Percentiles rank a stretch among this genome's conserved stretches.
phyloP scores from a whole-genome alignment of 2,113 vertebrate species.

The Sceloporus undulatus region DNA sequence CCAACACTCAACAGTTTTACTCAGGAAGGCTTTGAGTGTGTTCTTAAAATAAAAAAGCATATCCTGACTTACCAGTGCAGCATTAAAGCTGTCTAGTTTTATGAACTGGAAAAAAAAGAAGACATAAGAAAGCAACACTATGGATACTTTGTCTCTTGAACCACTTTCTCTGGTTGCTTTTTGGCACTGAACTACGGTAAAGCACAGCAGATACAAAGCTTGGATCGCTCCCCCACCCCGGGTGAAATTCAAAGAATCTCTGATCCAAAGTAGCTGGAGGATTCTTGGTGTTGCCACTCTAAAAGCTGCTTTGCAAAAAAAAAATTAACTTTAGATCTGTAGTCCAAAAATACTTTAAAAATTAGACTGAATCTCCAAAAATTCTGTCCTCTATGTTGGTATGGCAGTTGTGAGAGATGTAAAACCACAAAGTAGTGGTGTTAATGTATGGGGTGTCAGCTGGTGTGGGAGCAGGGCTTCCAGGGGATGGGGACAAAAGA shows the following conservation, averaged over 20 bases:
- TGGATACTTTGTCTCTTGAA: neutral
- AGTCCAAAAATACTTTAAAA: too few species aligned
- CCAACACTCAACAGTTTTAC: neutral
- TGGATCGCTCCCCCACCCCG: too few species aligned
- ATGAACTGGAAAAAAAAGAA: neutral
- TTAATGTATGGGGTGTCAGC: too few species aligned
- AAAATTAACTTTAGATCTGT: too few species aligned
- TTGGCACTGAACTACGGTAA: neutral
- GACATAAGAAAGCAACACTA: neutral
- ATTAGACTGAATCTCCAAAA: too few species aligned
- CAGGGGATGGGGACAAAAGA: too few species aligned
- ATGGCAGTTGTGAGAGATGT: too few species aligned
- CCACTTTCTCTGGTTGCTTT: neutral
- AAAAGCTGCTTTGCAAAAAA: too few species aligned
- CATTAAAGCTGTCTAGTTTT: neutral
- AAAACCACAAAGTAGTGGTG: too few species aligned
- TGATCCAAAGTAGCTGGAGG: neutral
- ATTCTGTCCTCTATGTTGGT: too few species aligned
- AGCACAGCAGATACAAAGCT: neutral
- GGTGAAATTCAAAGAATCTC: neutral
- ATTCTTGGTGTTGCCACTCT: too few species aligned
- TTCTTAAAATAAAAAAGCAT: conserved; percentile 10
- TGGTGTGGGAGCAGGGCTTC: too few species aligned
- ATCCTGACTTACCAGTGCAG: neutral
- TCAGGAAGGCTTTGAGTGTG: neutral